These are phyloP conservation scores for Hemaris fuciformis DNA, from an alignment of 2,888 invertebrate species.

Conservation along the genomic window DNA sequence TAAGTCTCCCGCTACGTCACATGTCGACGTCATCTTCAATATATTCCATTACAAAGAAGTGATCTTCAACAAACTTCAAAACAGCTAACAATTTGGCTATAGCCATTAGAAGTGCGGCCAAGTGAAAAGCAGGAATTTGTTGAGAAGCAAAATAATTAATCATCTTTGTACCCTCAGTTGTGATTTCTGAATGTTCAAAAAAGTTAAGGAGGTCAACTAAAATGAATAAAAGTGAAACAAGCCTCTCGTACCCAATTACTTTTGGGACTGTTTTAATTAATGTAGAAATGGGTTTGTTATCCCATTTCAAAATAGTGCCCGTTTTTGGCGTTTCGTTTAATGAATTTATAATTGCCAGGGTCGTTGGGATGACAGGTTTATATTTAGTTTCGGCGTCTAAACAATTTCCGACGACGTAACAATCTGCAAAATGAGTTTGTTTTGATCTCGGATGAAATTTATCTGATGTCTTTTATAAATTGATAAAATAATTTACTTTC, in stretches of 20 bases:
- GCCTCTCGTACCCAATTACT: not conserved
- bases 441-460: not conserved
- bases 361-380: not conserved
- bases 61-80: not conserved
- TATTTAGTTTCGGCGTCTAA: not conserved
- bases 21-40: not conserved
- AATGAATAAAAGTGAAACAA: not conserved
- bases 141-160: conserved; percentile 5
- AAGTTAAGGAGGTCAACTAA: not conserved
- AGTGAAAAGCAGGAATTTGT: not conserved
- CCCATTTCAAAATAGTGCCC: not conserved
- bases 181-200: not conserved
- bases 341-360: not conserved
- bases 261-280: conserved; percentile 1
- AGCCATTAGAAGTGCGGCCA: not conserved
- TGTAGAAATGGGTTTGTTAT: not conserved
- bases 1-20: not conserved
- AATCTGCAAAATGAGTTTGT: not conserved
- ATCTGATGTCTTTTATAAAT: too few relatives aligned
- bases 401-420: not conserved
- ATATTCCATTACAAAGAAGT: not conserved
- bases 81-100: conserved; percentile 4
- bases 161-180: not conserved
- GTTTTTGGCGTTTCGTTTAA: not conserved
- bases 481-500: too few relatives aligned